Evolutionary conservation across 2,888 invertebrate genomes (phyloP).

Genomic region (Desoria tigrina): DNA sequence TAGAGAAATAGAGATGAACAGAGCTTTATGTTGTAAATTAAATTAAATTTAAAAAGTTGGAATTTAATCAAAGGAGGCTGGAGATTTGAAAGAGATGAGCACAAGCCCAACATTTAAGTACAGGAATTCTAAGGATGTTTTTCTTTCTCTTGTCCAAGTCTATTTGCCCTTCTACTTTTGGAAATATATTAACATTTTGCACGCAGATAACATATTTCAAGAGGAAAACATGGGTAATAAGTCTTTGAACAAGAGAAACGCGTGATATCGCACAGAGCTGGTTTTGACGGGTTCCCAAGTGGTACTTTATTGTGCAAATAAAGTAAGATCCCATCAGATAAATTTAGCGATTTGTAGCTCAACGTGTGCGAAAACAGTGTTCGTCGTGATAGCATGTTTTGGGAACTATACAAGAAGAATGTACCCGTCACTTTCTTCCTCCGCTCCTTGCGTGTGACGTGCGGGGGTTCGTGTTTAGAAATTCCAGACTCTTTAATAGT

Average conservation of each 20-base stretch:
- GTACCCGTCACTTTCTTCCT: background rate
- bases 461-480: too few species aligned
- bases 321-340: background rate
- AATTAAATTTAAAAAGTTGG: too few species aligned
- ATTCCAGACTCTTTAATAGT: too few species aligned
- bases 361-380: slow-evolving; percentile 1
- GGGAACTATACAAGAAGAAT: background rate
- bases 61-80: too few species aligned
- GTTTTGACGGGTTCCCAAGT: slow-evolving; percentile 15
- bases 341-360: background rate
- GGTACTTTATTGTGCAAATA: slow-evolving; percentile 13
- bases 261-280: slow-evolving; percentile 18
- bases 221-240: background rate
- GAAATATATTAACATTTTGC: slow-evolving; percentile 19
- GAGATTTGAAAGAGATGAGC: too few species aligned
- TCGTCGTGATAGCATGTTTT: background rate
- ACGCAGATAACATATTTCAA: slow-evolving; percentile 17
- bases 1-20: too few species aligned
- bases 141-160: too few species aligned
- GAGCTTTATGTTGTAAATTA: too few species aligned
- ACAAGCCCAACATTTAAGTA: too few species aligned
- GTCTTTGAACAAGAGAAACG: slow-evolving; percentile 1
- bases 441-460: too few species aligned
- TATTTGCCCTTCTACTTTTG: too few species aligned
- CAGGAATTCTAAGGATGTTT: too few species aligned